phyloP scores from a whole-genome alignment of 2,888 invertebrate species.

The Parnassius glacialis region DNA sequence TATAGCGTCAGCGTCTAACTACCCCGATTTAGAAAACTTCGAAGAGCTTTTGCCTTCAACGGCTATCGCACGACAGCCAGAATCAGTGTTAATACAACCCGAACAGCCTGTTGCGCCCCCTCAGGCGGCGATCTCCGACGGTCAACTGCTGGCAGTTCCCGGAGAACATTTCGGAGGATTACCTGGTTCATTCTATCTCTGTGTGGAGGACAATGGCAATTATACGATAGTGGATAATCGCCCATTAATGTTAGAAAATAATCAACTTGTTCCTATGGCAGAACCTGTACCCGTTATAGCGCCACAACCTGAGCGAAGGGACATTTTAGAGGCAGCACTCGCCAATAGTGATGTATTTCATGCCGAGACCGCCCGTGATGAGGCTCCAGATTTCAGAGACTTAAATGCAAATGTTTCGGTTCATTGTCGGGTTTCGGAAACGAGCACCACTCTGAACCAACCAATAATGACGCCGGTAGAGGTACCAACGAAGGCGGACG shows the following conservation, averaged over 20 bases:
- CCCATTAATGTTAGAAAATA: constrained; percentile 78
- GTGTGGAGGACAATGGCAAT: constrained; percentile 86
- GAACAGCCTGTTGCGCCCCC: constrained; percentile 39
- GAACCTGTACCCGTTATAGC: constrained; percentile 51
- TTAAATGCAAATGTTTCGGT: constrained; percentile 79
- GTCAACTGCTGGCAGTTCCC: constrained; percentile 86
- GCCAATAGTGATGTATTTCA: constrained; percentile 88
- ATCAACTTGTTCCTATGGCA: constrained; percentile 71
- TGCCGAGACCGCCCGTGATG: constrained; percentile 71
- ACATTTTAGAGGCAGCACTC: constrained; percentile 87
- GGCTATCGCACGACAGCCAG: constrained; percentile 62
- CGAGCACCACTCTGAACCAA: constrained; percentile 87
- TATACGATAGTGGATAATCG: constrained; percentile 87
- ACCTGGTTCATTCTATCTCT: constrained; percentile 86
- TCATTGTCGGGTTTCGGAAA: constrained; percentile 85
- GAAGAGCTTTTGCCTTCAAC: constrained; percentile 74
- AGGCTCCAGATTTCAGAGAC: constrained; percentile 82
- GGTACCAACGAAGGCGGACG: constrained; percentile 80
- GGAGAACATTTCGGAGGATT: constrained; percentile 87
- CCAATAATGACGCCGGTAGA: constrained; percentile 92
- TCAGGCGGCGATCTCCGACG: constrained; percentile 71
- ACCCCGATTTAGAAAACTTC: constrained; percentile 64
- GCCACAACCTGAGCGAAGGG: constrained; percentile 79
- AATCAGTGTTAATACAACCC: constrained; percentile 37
- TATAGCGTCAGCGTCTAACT: constrained; percentile 43